Percentiles rank a stretch among this genome's conserved stretches.
These are phyloP conservation scores for Drosophila trapezifrons DNA, from an alignment of 1,140 invertebrate genomes.

Conservation along the genomic window DNA sequence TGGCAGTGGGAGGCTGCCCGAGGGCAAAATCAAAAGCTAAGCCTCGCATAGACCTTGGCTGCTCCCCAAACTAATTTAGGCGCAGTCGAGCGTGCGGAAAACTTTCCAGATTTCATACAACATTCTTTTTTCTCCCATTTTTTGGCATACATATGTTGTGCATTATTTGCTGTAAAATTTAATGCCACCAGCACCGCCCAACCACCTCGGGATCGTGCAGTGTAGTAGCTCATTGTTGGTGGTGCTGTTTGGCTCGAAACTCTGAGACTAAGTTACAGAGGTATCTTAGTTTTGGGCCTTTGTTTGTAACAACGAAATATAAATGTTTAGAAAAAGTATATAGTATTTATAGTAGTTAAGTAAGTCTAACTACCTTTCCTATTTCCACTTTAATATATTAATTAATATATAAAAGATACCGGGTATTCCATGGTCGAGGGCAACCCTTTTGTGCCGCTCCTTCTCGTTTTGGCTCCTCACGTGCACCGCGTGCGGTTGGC, in stretches of 20 bases:
- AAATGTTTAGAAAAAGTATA: too few species aligned
- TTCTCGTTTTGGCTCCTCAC: conserved; percentile 40
- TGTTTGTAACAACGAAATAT: background rate
- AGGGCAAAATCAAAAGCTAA: conserved; percentile 41
- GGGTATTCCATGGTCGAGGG: conserved; percentile 12
- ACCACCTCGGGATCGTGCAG: conserved; percentile 11
- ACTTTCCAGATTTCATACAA: conserved; percentile 53
- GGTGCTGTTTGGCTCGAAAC: background rate
- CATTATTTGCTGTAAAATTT: conserved; percentile 76
- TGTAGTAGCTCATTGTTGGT: conserved; percentile 49
- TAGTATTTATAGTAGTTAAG: too few species aligned
- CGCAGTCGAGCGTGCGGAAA: conserved; percentile 71
- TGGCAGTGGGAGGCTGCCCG: background rate
- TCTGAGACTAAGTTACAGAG: background rate
- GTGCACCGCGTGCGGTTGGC: conserved; percentile 65
- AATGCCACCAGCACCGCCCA: conserved; percentile 49
- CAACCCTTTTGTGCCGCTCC: background rate
- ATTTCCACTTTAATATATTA: too few species aligned
- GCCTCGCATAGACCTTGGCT: conserved; percentile 47
- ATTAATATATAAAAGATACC: background rate
- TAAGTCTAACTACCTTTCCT: too few species aligned
- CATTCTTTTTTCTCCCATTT: conserved; percentile 15
- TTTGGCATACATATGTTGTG: conserved; percentile 69
- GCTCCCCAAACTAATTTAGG: conserved; percentile 71
- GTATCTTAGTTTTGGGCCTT: background rate